Evolutionary conservation across 2,888 invertebrate genomes (phyloP).

Genomic region (Melinaea marsaeus): DNA sequence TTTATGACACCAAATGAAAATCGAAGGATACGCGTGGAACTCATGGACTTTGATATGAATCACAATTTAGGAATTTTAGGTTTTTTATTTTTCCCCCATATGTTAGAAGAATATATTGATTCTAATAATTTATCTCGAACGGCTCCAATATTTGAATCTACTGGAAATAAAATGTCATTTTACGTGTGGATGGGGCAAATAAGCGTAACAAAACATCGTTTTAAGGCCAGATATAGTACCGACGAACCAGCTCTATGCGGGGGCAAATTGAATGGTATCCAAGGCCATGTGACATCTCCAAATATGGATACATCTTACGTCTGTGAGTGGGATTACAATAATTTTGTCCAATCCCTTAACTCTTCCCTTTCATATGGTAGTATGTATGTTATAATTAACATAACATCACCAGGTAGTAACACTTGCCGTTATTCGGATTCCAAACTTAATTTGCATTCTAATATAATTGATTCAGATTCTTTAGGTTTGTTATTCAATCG

Average conservation of each 20-base stretch:
- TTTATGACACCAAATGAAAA: constrained; percentile 54
- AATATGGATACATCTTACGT: constrained; percentile 46
- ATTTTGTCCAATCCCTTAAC: constrained; percentile 14
- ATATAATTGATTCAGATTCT: constrained; percentile 15
- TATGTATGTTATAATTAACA: constrained; percentile 43
- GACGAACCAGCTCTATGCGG: constrained; percentile 72
- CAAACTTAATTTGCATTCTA: constrained; percentile 43
- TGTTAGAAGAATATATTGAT: constrained; percentile 48
- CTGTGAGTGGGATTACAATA: constrained; percentile 59
- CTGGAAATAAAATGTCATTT: constrained; percentile 80
- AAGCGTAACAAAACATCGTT: constrained; percentile 75
- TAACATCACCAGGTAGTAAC: constrained; percentile 43
- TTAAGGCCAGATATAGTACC: constrained; percentile 83
- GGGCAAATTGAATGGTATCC: constrained; percentile 46
- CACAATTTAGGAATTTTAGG: constrained; percentile 57
- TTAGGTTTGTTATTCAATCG: constrained; percentile 32
- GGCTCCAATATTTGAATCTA: constrained; percentile 75
- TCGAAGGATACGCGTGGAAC: constrained; percentile 69
- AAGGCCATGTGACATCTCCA: constrained; percentile 52
- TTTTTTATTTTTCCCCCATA: constrained; percentile 62
- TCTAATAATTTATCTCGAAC: constrained; percentile 30
- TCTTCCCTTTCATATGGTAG: constrained; percentile 41
- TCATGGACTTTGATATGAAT: constrained; percentile 68
- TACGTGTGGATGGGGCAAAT: constrained; percentile 74
- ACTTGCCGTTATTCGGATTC: constrained; percentile 50